Evolutionary conservation across 1,140 invertebrate genomes (phyloP), one percentile per base, ranked within the genome.

Genomic region (Trichonephila clavipes): DNA sequence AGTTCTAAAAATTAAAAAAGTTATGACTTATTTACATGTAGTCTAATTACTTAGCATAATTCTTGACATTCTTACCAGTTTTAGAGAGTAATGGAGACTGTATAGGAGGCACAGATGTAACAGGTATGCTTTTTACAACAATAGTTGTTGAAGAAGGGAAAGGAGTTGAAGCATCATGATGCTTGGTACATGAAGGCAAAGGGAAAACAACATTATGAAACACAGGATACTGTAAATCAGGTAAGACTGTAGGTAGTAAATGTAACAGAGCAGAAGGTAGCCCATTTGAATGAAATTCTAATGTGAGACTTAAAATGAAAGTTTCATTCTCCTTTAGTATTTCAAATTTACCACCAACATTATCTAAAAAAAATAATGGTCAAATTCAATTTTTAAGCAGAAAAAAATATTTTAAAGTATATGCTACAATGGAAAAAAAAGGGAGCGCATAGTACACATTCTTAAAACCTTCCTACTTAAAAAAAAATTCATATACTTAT

Each of bases 181-280:
- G 58, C 14, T 34, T 16, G 51, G 21, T 18, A 28, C 90, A 92
- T 19, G 58, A 24, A 51, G 77, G 90, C n/a, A 92, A 28, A 18
- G 61, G n/a, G 28, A 92, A 44, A n/a, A 59, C 58, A 18, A 85
- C 34, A 92, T 92, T 92, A 64, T 92, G 59, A 92, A 92, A 85
- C 5, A 92, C 77, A 51, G 72, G 90, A 58, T 64, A 92, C n/a
- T 85, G 28, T 14, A 66, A 59, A 18, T 51, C 40, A n/a, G 88
- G 64, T 14, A 51, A 59, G 18, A 85, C 14, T 51, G 81, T 64
- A 40, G 61, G 90, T 18, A 90, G 14, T 18, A 92, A 58, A 24
- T 83, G 81, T 19, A 92, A 8, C 5, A 92, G 24, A 64, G 90
- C 21, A 10, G 59, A 44, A 16, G 34, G 19, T 34, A 21, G 61